Evolutionary conservation across 64 coral and sea anemone species (phyloP).

Genomic region (Montipora capricornis): DNA sequence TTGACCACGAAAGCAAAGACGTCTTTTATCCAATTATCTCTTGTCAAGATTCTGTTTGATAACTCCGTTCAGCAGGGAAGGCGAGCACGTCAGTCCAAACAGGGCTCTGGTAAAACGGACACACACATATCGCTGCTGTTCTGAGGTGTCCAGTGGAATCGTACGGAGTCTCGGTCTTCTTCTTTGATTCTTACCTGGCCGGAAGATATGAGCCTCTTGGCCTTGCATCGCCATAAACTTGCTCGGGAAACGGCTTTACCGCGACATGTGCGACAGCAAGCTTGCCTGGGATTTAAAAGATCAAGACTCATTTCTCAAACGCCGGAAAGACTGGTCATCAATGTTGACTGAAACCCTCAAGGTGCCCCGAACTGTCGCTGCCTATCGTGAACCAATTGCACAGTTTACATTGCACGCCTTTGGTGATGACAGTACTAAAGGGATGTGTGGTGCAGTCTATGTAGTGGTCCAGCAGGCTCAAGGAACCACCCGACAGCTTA

Average conservation of each 20-base stretch:
- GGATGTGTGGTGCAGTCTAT: conserved; percentile 46
- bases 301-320: conserved; percentile 27
- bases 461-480: conserved; percentile 48
- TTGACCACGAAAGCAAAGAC: conserved; percentile 29
- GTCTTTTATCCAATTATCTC: conserved; percentile 60
- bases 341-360: conserved; percentile 36
- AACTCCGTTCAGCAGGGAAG: too few relatives aligned
- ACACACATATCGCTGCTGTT: too few relatives aligned
- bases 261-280: conserved; percentile 63
- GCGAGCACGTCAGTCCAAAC: too few relatives aligned
- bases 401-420: conserved; percentile 56
- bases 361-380: conserved; percentile 30
- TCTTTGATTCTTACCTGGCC: conserved; percentile 16
- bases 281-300: conserved; percentile 49
- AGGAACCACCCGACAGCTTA: neutral
- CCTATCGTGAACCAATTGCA: conserved; percentile 43
- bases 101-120: too few relatives aligned
- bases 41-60: too few relatives aligned
- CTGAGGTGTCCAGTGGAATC: conserved; percentile 5
- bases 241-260: conserved; percentile 60
- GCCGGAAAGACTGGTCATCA: conserved; percentile 55
- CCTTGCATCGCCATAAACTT: conserved; percentile 59
- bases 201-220: conserved; percentile 68
- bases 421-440: conserved; percentile 58
- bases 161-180: too few relatives aligned